These are phyloP conservation scores for Empidonax alnorum DNA, from an alignment of 2,113 vertebrate species.

Conservation along the genomic window DNA sequence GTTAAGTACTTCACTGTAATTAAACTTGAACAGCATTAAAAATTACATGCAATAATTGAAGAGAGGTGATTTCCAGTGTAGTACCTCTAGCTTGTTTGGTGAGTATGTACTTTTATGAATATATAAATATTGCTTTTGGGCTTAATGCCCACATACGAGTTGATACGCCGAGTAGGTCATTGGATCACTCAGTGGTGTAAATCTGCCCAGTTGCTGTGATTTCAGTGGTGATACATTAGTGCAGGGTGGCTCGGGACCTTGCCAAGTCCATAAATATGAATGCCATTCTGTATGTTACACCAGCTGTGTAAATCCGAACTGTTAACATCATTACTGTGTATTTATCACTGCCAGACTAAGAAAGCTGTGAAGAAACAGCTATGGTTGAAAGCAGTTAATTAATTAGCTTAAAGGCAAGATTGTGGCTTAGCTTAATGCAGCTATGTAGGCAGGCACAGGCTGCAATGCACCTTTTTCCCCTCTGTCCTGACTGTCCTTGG, in stretches of 20 bases:
- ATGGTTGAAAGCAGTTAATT: conserved; percentile 60
- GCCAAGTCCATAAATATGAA: conserved; percentile 36
- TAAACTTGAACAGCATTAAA: conserved; percentile 50
- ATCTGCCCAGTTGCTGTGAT: not conserved
- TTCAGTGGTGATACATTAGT: not conserved
- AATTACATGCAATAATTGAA: not conserved
- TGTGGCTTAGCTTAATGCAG: not conserved
- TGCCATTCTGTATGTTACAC: not conserved
- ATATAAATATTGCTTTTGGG: not conserved
- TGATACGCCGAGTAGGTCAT: not conserved
- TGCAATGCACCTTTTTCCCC: not conserved
- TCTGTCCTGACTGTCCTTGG: not conserved
- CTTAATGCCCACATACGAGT: not conserved
- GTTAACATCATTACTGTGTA: conserved; percentile 33
- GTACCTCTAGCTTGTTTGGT: not conserved
- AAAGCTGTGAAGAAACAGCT: conserved; percentile 54
- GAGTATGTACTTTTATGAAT: conserved; percentile 22
- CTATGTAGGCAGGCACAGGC: not conserved
- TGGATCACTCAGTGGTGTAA: not conserved
- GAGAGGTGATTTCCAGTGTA: not conserved
- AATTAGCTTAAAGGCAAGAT: conserved; percentile 51
- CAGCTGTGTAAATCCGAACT: conserved; percentile 47
- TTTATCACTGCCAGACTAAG: conserved; percentile 53
- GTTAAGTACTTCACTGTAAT: conserved; percentile 40
- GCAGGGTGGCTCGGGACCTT: not conserved